phyloP scores from a whole-genome alignment of 2,888 invertebrate species.

The Pyrocoelia pectoralis region DNA sequence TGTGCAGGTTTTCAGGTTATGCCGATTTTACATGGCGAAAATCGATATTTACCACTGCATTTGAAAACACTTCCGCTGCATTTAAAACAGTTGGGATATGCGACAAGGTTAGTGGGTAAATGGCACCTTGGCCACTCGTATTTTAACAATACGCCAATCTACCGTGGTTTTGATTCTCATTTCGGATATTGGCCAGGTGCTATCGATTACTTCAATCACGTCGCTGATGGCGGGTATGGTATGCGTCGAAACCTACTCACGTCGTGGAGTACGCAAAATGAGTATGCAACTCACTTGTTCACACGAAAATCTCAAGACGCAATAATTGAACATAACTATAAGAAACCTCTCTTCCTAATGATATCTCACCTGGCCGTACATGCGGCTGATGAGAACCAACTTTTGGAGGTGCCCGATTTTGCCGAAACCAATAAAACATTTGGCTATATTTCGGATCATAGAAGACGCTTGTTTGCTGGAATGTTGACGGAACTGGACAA shows the following conservation, averaged over 20 bases:
- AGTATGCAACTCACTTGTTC: slow-evolving; percentile 76
- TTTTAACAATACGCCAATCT: slow-evolving; percentile 71
- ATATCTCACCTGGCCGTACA: slow-evolving; percentile 83
- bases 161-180: slow-evolving; percentile 80
- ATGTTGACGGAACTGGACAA: slow-evolving; percentile 87
- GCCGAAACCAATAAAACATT: slow-evolving; percentile 69
- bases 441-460: slow-evolving; percentile 69
- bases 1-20: slow-evolving; percentile 76
- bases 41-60: slow-evolving; percentile 71
- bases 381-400: slow-evolving; percentile 70
- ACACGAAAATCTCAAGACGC: slow-evolving; percentile 70
- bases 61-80: slow-evolving; percentile 65
- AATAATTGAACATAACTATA: slow-evolving; percentile 66
- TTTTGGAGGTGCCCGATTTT: slow-evolving; percentile 72
- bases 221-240: slow-evolving; percentile 56
- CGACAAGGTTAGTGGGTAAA: slow-evolving; percentile 81
- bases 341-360: slow-evolving; percentile 77
- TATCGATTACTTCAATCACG: slow-evolving; percentile 75
- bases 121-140: slow-evolving; percentile 85
- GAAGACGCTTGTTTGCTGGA: slow-evolving; percentile 75
- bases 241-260: slow-evolving; percentile 55
- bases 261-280: slow-evolving; percentile 64
- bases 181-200: slow-evolving; percentile 86
- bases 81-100: slow-evolving; percentile 72
- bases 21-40: slow-evolving; percentile 72